Evolutionary conservation across 2,113 vertebrate genomes (phyloP).

Genomic region (Dinomys branickii): DNA sequence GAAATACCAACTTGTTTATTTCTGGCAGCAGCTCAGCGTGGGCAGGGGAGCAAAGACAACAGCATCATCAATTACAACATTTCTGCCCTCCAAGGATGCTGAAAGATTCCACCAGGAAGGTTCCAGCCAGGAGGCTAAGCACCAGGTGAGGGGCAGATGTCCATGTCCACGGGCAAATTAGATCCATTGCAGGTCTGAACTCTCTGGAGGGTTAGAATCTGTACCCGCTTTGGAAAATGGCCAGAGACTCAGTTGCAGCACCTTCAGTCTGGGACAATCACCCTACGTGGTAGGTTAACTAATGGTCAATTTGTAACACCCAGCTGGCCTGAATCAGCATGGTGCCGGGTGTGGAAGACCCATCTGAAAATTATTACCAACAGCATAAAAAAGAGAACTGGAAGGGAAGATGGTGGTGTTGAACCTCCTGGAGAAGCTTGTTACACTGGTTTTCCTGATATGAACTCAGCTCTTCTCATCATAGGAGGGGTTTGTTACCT

Average conservation of each 20-base stretch:
- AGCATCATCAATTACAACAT: rapidly evolving
- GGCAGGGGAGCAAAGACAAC: neutral
- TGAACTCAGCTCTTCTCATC: neutral
- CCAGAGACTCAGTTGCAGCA: neutral
- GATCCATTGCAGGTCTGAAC: neutral
- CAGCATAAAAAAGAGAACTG: neutral
- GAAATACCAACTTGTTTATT: slow-evolving; percentile 48
- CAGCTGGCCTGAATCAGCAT: neutral
- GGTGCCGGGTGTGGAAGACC: neutral
- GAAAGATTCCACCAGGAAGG: neutral
- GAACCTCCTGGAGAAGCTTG: neutral
- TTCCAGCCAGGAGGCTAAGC: neutral
- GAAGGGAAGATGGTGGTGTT: neutral
- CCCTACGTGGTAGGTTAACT: neutral
- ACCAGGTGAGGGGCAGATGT: rapidly evolving
- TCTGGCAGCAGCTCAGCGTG: neutral
- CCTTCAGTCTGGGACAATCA: neutral
- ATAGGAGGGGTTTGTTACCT: neutral
- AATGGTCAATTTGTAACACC: neutral
- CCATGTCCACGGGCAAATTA: neutral
- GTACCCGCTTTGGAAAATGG: neutral
- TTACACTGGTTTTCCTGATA: neutral
- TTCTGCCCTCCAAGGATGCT: neutral
- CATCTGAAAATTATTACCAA: neutral
- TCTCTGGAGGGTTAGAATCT: neutral